Evolutionary conservation across 2,113 vertebrate genomes (phyloP).

Genomic region (Gnathonemus longibarbis): DNA sequence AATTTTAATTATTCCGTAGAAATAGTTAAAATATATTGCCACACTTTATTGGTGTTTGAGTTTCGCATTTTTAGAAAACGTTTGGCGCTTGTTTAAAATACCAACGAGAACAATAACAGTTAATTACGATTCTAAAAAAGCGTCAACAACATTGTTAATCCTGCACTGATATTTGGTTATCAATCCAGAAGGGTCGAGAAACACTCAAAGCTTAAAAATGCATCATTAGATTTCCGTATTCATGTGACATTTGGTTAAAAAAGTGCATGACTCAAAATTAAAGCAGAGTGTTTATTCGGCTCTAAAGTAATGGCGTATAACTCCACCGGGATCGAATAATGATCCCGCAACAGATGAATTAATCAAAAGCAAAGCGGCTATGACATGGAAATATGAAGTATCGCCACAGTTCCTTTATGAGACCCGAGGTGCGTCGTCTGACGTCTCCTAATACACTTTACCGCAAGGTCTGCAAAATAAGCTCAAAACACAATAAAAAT

Average conservation of each 20-base stretch:
- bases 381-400: constrained; percentile 88
- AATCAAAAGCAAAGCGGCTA: constrained; percentile 90
- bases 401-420: constrained; percentile 73
- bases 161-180: background rate
- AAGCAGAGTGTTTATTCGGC: constrained; percentile 91
- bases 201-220: background rate
- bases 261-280: constrained; percentile 72
- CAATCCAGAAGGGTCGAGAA: background rate
- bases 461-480: background rate
- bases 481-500: background rate
- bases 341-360: constrained; percentile 72
- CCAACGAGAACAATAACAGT: background rate
- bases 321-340: constrained; percentile 86
- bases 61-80: background rate
- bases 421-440: background rate
- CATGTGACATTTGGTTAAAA: background rate
- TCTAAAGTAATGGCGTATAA: constrained; percentile 74
- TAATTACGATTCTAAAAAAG: background rate
- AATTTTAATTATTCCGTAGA: background rate
- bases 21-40: background rate
- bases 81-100: background rate
- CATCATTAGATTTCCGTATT: background rate
- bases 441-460: background rate
- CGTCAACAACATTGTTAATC: background rate
- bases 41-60: background rate